phyloP scores from a whole-genome alignment of 2,797 vertebrate genomes.

The Pangasius mekongensis region DNA sequence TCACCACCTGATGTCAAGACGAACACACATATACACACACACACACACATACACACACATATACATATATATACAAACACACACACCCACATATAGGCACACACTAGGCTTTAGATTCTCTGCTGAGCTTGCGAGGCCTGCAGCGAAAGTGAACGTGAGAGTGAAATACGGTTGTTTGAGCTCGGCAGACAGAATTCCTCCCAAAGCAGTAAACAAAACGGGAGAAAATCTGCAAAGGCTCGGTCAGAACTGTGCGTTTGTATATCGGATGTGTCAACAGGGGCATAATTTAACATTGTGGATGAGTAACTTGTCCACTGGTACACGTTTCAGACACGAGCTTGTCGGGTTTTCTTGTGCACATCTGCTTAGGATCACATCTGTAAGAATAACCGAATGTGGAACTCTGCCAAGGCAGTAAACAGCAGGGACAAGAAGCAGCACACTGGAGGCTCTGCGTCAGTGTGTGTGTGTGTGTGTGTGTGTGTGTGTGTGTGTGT shows the following conservation, averaged over 20 bases:
- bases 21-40: neutral
- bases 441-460: neutral
- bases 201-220: conserved; percentile 19
- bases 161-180: conserved; percentile 18
- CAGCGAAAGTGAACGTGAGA: too few relatives aligned
- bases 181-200: neutral
- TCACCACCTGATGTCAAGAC: conserved; percentile 83
- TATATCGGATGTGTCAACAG: neutral
- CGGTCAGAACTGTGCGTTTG: neutral
- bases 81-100: neutral
- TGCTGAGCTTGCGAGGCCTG: neutral
- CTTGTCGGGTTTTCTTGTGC: neutral
- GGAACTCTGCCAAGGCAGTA: neutral
- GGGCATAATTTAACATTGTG: conserved; percentile 6
- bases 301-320: neutral
- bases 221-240: neutral
- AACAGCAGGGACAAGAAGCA: conserved; percentile 11
- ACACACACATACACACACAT: too few relatives aligned
- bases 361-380: conserved; percentile 31
- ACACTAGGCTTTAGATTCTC: neutral
- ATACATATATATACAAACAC: neutral
- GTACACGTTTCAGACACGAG: neutral
- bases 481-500: neutral
- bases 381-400: neutral
- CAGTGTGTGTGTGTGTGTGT: neutral